A percentile compares a stretch with the other conserved stretches of the same genome.
Conservation (phyloP, 2,797 vertebrate genomes). For the Rachycentron canadum region DNA sequence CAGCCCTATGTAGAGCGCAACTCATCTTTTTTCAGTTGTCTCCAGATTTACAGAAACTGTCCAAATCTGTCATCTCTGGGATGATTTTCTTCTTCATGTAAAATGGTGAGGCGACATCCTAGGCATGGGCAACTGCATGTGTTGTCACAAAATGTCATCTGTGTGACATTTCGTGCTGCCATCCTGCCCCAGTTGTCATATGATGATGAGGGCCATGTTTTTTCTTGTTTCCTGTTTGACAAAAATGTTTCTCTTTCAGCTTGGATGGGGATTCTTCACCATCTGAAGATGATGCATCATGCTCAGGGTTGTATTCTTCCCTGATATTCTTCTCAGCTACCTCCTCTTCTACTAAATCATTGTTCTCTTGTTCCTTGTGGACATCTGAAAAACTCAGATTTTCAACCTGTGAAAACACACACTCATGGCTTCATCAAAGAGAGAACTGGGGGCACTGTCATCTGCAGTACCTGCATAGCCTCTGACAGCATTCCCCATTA, state of each 20-base stretch:
- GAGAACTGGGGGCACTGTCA: neutral
- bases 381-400: neutral
- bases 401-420: neutral
- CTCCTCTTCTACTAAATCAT: neutral
- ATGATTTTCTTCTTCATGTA: neutral
- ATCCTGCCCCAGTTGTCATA: neutral
- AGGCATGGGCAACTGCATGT: neutral
- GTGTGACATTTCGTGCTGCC: too few relatives aligned
- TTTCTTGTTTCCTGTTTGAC: neutral
- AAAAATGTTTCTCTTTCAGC: constrained; percentile 4
- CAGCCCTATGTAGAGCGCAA: neutral
- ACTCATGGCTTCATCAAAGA: neutral
- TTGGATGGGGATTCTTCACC: neutral
- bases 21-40: neutral
- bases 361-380: neutral
- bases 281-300: neutral
- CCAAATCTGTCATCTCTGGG: neutral
- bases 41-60: neutral
- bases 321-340: neutral
- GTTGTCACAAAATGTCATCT: neutral
- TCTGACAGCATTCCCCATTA: neutral
- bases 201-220: neutral
- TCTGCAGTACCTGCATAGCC: neutral
- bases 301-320: neutral
- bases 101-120: neutral